Base-by-base conservation (phyloP, 1,140 invertebrate genomes). In the Drosophila orena region DNA sequence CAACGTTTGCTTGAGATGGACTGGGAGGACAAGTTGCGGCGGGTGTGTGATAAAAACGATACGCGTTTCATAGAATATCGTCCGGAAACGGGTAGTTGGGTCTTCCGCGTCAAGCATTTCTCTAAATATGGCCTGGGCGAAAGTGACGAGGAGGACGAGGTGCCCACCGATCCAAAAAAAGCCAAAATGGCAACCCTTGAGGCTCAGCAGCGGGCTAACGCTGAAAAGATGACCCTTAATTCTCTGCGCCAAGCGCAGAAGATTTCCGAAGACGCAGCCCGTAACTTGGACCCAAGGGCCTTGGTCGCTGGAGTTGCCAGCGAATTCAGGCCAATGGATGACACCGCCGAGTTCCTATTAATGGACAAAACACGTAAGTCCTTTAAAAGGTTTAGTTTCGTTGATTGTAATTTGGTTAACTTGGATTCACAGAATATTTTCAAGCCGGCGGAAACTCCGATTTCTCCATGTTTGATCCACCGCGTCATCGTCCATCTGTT, bases 11-110 rank as follows among this genome's bases (percentile, higher is more conserved):
- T 94, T 6, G 94, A 94, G 40, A 96, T 99, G 95, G 96, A 97
- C 81, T 99, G 98, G 93, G 95, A 97, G 83, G 96, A 95, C 12
- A 98, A 97, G 89, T 92, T 99, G 42, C 95, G 97, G 42, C 94
- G 95, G 50, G 96, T 97, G 3, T 98, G 97, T 61, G 94, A 95
- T 47, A 98, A 97, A 88, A 95, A 99, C 79, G 96, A 96, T 53
- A 97, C 97, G 0, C 95, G 95, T 50, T 99, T 99, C 91, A 95
- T 99, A 14, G 98, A 99, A 86, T 99, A 99, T 92, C 94, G 97
- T 1, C 97, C 98, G 0, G 96, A 97, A 91, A 99, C 97, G 40
- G 99, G 99, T 8, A 98, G 97, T 17, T 99, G 98, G 98, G 98
- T 96, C 34, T 97, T 97, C 79, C 96, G 96, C 91, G 98, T 98